Percentiles rank a stretch among this genome's conserved stretches.
These are phyloP conservation scores for Drosophila pallidifrons DNA, from an alignment of 1,140 invertebrate species.

Conservation along the genomic window DNA sequence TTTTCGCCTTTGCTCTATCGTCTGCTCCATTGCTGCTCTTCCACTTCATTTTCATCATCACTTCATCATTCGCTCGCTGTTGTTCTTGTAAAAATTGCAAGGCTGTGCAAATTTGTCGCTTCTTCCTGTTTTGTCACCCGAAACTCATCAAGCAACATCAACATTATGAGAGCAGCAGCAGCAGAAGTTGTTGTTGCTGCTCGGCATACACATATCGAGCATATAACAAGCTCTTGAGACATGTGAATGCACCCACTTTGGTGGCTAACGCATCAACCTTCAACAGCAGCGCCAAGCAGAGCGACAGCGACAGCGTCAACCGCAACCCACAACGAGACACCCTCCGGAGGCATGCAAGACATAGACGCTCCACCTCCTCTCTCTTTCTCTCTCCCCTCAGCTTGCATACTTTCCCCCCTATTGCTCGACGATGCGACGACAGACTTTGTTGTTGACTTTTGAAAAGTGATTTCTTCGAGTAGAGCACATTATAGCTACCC, in stretches of 20 bases:
- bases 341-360: conserved; percentile 48
- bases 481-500: conserved; percentile 77
- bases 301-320: conserved; percentile 17
- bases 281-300: conserved; percentile 24
- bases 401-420: not conserved
- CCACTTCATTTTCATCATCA: not conserved
- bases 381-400: not conserved
- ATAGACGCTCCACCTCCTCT: not conserved
- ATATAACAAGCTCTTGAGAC: conserved; percentile 85
- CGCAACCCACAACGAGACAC: conserved; percentile 57
- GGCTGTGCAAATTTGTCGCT: conserved; percentile 78
- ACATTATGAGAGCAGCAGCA: conserved; percentile 41
- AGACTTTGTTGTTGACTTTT: conserved; percentile 79
- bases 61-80: conserved; percentile 13
- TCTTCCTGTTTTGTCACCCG: conserved; percentile 80
- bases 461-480: conserved; percentile 82
- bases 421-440: conserved; percentile 30
- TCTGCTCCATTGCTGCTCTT: conserved; percentile 1
- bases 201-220: conserved; percentile 73
- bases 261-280: conserved; percentile 65
- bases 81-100: conserved; percentile 70
- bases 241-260: conserved; percentile 85
- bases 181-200: conserved; percentile 32
- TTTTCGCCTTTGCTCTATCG: not conserved
- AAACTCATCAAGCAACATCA: conserved; percentile 74